Conservation (phyloP, 2,888 invertebrate species). For the Drosophila colorata region DNA sequence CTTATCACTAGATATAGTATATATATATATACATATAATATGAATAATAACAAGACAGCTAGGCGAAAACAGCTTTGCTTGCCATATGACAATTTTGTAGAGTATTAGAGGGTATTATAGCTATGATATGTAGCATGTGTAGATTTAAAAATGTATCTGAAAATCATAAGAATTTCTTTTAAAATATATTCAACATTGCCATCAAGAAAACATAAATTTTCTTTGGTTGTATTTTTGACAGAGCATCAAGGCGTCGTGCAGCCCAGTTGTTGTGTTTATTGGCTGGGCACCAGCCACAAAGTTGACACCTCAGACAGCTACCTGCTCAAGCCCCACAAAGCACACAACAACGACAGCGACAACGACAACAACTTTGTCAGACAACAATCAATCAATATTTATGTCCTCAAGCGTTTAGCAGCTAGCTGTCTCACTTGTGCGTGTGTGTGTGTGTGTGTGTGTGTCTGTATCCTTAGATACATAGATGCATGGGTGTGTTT, state of each 20-base stretch:
- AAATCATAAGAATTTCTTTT: too few relatives aligned
- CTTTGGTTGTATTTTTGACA: background rate
- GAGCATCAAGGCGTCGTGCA: slow-evolving; percentile 31
- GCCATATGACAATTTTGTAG: slow-evolving; percentile 16
- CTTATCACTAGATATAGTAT: slow-evolving; percentile 50
- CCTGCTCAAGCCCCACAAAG: slow-evolving; percentile 37
- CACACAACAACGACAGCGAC: slow-evolving; percentile 30
- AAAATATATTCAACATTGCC: background rate
- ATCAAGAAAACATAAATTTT: background rate
- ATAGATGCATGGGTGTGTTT: slow-evolving; percentile 15
- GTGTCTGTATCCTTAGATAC: slow-evolving; percentile 34
- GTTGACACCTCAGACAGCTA: slow-evolving; percentile 66
- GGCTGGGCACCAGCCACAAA: slow-evolving; percentile 62
- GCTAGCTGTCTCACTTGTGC: slow-evolving; percentile 50
- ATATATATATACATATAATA: slow-evolving; percentile 13
- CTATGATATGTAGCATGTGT: background rate
- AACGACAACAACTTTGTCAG: slow-evolving; percentile 55
- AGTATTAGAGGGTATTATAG: background rate
- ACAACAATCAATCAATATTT: slow-evolving; percentile 81
- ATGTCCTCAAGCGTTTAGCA: slow-evolving; percentile 69
- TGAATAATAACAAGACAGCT: slow-evolving; percentile 52
- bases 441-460: slow-evolving; percentile 9
- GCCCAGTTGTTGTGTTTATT: slow-evolving; percentile 33
- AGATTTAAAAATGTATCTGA: too few relatives aligned
- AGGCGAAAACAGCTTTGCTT: slow-evolving; percentile 13